Conservation (phyloP, 2,797 vertebrate species). For the Arctocebus calabarensis region DNA sequence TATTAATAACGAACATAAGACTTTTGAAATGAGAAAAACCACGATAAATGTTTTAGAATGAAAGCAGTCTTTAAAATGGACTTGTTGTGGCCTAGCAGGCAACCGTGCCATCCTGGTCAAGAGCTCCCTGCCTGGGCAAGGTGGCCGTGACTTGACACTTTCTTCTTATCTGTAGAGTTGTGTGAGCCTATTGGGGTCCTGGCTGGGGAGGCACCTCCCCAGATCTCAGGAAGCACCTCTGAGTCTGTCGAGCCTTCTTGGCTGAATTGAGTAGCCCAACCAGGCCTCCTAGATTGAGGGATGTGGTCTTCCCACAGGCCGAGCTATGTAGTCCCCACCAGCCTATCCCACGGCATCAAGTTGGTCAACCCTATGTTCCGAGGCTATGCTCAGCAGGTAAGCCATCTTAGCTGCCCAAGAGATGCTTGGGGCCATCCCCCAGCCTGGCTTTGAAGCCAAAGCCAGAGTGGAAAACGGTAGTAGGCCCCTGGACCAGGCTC, state of each 20-base stretch:
- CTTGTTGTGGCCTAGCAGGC: neutral
- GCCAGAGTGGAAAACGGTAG: neutral
- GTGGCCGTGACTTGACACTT: neutral
- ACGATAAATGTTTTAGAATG: neutral
- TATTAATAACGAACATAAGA: neutral
- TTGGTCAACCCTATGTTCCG: conserved; percentile 99
- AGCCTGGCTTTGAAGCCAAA: neutral
- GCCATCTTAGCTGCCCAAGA: conserved; percentile 15
- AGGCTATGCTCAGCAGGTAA: conserved; percentile 98
- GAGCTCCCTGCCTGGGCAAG: neutral
- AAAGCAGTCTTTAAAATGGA: neutral
- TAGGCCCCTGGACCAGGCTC: rapidly evolving
- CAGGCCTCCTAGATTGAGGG: neutral
- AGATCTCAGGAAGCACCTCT: rapidly evolving
- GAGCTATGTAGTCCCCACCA: conserved; percentile 98
- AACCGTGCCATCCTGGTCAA: rapidly evolving
- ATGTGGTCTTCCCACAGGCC: conserved; percentile 88
- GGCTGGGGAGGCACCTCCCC: neutral
- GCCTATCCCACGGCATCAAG: conserved; percentile 98
- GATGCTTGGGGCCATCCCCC: neutral
- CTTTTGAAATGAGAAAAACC: neutral
- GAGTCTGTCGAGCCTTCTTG: neutral
- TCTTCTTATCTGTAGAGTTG: neutral
- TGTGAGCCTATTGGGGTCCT: rapidly evolving
- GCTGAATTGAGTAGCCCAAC: rapidly evolving